These are phyloP conservation scores for Oligia fasciuncula DNA, from an alignment of 2,888 invertebrate species.

Conservation along the genomic window DNA sequence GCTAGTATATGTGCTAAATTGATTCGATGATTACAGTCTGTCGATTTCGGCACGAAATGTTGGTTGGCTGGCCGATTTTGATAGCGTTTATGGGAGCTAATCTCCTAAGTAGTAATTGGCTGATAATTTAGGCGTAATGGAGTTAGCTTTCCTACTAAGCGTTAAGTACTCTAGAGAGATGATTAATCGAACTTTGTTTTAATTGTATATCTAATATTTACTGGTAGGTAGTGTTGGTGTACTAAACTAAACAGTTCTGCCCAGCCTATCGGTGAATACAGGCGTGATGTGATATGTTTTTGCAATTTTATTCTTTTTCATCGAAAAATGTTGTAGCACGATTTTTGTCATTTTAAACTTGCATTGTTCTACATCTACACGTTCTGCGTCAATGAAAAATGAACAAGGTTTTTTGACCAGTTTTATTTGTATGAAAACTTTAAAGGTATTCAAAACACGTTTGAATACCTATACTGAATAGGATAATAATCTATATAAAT, in stretches of 20 bases:
- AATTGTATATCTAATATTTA: conserved; percentile 2
- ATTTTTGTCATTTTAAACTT: not conserved
- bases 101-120: conserved; percentile 10
- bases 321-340: not conserved
- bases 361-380: conserved; percentile 2
- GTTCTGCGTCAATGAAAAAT: not conserved
- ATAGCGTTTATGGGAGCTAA: conserved; percentile 38
- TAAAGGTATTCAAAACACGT: not conserved
- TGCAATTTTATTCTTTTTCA: not conserved
- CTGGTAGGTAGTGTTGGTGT: not conserved
- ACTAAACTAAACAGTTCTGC: not conserved
- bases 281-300: too few species aligned
- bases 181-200: conserved; percentile 8
- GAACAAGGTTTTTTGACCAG: not conserved
- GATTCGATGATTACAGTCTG: conserved; percentile 17
- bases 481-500: not conserved
- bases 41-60: conserved; percentile 14
- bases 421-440: not conserved
- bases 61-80: conserved; percentile 25
- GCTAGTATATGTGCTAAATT: conserved; percentile 14
- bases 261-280: too few species aligned
- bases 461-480: not conserved
- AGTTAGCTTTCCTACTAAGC: conserved; percentile 3
- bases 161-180: conserved; percentile 7
- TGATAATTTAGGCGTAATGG: conserved; percentile 21